Evolutionary conservation across 2,113 vertebrate genomes (phyloP).

Genomic region (Antechinus stuartii): DNA sequence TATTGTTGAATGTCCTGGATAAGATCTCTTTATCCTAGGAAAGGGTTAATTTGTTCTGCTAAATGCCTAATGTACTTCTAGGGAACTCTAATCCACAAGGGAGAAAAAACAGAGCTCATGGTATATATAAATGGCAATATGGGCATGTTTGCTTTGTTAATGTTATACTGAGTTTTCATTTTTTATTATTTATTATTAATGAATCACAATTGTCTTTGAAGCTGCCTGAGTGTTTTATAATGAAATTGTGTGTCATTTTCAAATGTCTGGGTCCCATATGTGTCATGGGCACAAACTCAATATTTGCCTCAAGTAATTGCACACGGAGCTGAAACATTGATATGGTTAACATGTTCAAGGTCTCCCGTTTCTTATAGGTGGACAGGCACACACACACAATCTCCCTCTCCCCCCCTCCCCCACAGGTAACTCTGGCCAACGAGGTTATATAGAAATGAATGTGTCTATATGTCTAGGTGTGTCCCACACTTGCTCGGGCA

Average conservation of each 20-base stretch:
- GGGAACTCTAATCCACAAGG: constrained; percentile 24
- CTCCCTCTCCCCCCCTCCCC: too few relatives aligned
- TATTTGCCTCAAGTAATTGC: constrained; percentile 52
- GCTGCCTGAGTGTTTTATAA: constrained; percentile 78
- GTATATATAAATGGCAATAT: constrained; percentile 74
- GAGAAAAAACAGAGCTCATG: constrained; percentile 56
- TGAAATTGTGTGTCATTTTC: constrained; percentile 72
- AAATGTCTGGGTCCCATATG: constrained; percentile 65
- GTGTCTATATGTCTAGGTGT: background rate
- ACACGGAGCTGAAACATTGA: background rate
- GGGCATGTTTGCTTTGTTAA: constrained; percentile 80
- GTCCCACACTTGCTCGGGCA: background rate
- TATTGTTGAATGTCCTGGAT: constrained; percentile 3
- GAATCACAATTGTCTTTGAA: constrained; percentile 77
- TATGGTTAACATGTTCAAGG: constrained; percentile 16
- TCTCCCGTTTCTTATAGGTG: constrained; percentile 21
- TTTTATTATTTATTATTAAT: constrained; percentile 82
- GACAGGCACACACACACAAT: too few relatives aligned
- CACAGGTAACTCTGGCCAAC: background rate
- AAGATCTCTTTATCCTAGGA: constrained; percentile 47
- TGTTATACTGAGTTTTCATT: constrained; percentile 73
- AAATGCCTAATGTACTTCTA: constrained; percentile 69
- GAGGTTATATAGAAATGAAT: background rate
- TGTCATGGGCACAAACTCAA: constrained; percentile 66
- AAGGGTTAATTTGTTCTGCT: constrained; percentile 71